Conservation (phyloP, 1,140 invertebrate species). For the Leptonema lineaticorne region DNA sequence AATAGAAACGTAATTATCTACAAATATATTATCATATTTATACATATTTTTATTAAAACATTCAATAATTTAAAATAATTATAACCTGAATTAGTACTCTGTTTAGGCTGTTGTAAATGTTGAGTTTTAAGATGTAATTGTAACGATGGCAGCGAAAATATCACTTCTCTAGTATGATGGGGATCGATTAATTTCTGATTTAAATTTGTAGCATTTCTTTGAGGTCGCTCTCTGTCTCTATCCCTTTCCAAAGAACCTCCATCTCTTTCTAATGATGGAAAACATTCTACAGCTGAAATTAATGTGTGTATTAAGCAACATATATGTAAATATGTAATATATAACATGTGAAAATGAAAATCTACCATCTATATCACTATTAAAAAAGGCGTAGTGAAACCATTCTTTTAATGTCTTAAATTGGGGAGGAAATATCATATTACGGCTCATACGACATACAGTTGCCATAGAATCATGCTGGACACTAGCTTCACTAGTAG, state of each 20-base stretch:
- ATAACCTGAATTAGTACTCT: constrained; percentile 70
- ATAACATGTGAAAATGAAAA: constrained; percentile 27
- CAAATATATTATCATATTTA: neutral
- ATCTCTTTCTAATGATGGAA: constrained; percentile 81
- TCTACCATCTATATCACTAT: constrained; percentile 89
- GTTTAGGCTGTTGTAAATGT: constrained; percentile 75
- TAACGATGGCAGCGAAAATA: constrained; percentile 90
- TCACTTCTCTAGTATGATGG: constrained; percentile 90
- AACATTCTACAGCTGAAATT: constrained; percentile 78
- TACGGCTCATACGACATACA: constrained; percentile 87
- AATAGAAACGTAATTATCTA: too few species aligned
- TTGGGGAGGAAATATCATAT: constrained; percentile 91
- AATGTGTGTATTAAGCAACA: neutral
- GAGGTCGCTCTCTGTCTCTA: constrained; percentile 34
- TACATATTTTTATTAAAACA: neutral
- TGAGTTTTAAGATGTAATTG: constrained; percentile 92
- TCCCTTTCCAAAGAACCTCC: constrained; percentile 47
- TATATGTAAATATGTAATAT: neutral
- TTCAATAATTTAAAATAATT: neutral
- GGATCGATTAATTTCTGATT: constrained; percentile 71
- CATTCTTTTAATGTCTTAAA: constrained; percentile 93
- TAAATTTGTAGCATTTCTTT: constrained; percentile 46
- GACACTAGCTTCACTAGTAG: constrained; percentile 63
- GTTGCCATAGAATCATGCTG: constrained; percentile 87
- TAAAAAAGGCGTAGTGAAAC: constrained; percentile 95